Evolutionary conservation across 2,888 invertebrate genomes (phyloP), one percentile per base, ranked within the genome.

Genomic region (Chaitophorus viminalis): DNA sequence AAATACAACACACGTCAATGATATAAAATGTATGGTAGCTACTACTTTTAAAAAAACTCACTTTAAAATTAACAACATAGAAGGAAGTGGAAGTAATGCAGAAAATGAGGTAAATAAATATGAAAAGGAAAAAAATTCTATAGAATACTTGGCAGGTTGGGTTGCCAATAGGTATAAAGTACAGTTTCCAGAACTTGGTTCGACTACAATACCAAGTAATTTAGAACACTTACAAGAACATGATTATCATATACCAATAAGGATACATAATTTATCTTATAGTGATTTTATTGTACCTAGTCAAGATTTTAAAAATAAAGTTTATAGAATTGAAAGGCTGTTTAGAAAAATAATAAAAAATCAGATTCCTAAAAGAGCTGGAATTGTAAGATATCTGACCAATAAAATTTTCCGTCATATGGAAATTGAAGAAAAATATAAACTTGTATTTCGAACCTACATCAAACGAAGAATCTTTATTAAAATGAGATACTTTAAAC

Each of bases 261-360:
- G 79, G 79, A 79, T 79, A 36, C 1, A 68, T 46, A 1, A 60
- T 36, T 82, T 70, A 70, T 82, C 82, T 11, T 82, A 70, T 70
- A 39, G 82, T 70, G 68, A 70, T 3, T 25, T 82, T 9, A 70
- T 82, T 70, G 70, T 46, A 8, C 82, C 33, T 46, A 78, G 60
- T 78, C 1, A 78, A 25, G 33, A 78, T 25, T 78, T 52, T 33
- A 78, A 78, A 78, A 78, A 60, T 21, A 8, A 54, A 8, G 6
- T 78, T 78, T 33, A 31, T 21, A 78, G 52, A 60, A 33, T 60
- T 78, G 60, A 78, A 78, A 60, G 52, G 18, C 18, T 78, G 11
- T 54, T 78, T 3, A 54, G 60, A 78, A 78, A 78, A 78, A 78
- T 54, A 18, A 78, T 60, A 17, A 78, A 78, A 60, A 31, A 31